These are phyloP conservation scores for Cryptophagus acutangulus DNA, from an alignment of 2,888 invertebrate species.

Conservation along the genomic window DNA sequence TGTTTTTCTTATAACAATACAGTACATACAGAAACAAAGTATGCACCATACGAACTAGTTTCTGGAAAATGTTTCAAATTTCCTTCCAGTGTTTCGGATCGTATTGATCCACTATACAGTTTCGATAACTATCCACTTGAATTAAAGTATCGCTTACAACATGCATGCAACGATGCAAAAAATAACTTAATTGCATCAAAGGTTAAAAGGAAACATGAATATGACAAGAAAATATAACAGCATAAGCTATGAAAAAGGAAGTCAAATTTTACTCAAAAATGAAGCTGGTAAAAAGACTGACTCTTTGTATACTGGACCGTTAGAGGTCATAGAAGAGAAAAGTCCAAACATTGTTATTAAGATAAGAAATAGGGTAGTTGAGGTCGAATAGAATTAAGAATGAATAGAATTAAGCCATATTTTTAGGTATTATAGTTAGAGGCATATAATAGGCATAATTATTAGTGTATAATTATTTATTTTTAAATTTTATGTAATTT, in stretches of 20 bases:
- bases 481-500: too few species aligned
- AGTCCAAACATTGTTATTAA: not conserved
- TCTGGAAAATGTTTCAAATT: constrained; percentile 9
- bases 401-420: too few species aligned
- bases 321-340: not conserved
- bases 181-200: constrained; percentile 16
- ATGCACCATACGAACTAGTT: constrained; percentile 9
- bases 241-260: not conserved
- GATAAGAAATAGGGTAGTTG: not conserved
- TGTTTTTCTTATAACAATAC: constrained; percentile 14
- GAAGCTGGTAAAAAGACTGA: not conserved
- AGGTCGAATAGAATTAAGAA: too few species aligned
- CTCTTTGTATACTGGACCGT: not conserved
- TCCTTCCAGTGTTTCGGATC: constrained; percentile 7
- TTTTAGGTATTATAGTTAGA: too few species aligned
- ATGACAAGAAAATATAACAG: constrained; percentile 4
- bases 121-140: constrained; percentile 17
- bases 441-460: too few species aligned
- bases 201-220: constrained; percentile 9
- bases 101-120: constrained; percentile 13
- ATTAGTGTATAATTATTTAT: too few species aligned
- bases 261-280: not conserved
- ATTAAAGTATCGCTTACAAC: constrained; percentile 14
- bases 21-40: constrained; percentile 10
- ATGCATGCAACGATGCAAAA: constrained; percentile 13